phyloP scores from a whole-genome alignment of 2,888 invertebrate species.

The Pheosia gnoma region DNA sequence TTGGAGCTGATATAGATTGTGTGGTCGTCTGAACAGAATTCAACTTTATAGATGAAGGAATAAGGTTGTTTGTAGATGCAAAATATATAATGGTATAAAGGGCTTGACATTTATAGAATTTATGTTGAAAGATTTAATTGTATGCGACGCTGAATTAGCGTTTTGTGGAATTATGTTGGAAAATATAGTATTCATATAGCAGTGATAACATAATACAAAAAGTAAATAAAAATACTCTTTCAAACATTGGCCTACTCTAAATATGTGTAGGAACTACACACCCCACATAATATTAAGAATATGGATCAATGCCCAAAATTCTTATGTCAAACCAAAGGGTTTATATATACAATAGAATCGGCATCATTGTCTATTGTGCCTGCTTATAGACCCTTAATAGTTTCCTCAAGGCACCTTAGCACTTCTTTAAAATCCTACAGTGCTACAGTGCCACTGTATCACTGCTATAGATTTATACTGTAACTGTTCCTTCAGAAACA shows the following conservation, averaged over 20 bases:
- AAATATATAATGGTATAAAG: conserved; percentile 16
- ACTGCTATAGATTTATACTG: conserved; percentile 32
- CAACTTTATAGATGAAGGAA: conserved; percentile 12
- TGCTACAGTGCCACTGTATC: neutral
- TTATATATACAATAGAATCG: no score
- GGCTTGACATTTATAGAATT: conserved; percentile 46
- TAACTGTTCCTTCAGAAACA: conserved; percentile 42
- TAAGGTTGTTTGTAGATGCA: conserved; percentile 17
- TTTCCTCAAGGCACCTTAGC: no score
- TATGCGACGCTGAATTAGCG: conserved; percentile 50
- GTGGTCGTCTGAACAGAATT: conserved; percentile 27
- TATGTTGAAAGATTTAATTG: conserved; percentile 49
- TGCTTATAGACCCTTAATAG: no score
- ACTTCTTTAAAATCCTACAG: neutral
- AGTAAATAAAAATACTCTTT: no score
- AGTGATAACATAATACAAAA: neutral
- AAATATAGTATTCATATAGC: neutral
- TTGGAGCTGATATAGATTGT: conserved; percentile 31
- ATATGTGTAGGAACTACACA: no score
- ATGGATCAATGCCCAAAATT: no score
- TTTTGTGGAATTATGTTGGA: conserved; percentile 23
- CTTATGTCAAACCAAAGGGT: no score
- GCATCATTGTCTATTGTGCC: no score
- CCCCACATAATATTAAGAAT: no score
- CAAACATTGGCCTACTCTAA: no score